Percentiles rank a stretch among this genome's conserved stretches.
These are phyloP conservation scores for Ardeotis arabs DNA, from an alignment of 2,113 vertebrate species.

Conservation along the genomic window DNA sequence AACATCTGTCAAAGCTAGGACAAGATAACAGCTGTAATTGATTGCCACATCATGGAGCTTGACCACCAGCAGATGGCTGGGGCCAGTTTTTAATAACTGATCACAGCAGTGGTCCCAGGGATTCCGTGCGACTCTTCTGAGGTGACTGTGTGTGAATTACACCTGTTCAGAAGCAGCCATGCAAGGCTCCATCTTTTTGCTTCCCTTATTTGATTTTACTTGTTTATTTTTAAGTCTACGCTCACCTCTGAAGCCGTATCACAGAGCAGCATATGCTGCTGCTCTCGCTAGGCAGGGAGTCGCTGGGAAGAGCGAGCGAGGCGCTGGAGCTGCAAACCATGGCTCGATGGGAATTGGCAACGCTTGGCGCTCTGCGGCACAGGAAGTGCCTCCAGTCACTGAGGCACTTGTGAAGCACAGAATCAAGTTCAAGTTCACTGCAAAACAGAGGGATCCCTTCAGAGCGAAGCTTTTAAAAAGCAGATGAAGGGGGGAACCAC, in stretches of 20 bases:
- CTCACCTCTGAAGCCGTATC: background rate
- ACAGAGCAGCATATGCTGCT: background rate
- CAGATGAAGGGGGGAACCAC: background rate
- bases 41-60: constrained; percentile 68
- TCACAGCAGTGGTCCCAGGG: background rate
- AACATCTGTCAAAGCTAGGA: constrained; percentile 73
- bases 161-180: background rate
- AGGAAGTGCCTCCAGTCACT: background rate
- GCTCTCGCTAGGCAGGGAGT: background rate
- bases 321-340: background rate
- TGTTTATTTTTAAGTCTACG: background rate
- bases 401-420: background rate
- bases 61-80: constrained; percentile 73
- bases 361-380: background rate
- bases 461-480: background rate
- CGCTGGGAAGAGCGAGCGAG: background rate
- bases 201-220: background rate
- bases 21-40: constrained; percentile 77
- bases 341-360: background rate
- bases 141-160: background rate
- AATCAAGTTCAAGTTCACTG: background rate
- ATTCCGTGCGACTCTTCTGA: background rate
- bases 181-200: background rate
- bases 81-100: constrained; percentile 13
- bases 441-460: background rate